phyloP scores from a whole-genome alignment of 2,888 invertebrate species.

The Zootermopsis nevadensis region DNA sequence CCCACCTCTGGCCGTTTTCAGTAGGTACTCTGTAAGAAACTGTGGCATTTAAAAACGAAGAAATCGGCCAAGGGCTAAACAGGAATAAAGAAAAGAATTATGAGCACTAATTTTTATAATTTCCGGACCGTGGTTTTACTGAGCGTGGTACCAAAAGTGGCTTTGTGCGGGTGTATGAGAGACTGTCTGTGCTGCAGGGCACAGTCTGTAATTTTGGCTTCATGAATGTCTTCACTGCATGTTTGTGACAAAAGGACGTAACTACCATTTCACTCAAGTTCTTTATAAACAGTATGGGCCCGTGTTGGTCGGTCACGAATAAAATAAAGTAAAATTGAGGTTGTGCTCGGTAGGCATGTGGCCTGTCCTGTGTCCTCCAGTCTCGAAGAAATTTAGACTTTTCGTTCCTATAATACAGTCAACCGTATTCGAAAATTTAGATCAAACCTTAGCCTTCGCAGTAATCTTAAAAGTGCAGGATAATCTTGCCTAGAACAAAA shows the following conservation, averaged over 20 bases:
- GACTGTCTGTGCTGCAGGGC: neutral
- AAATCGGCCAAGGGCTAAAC: neutral
- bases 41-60: neutral
- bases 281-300: neutral
- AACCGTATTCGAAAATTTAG: too few species aligned
- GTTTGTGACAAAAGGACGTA: neutral
- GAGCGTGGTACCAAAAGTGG: neutral
- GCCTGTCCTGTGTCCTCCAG: too few species aligned
- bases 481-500: too few species aligned
- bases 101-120: slow-evolving; percentile 38
- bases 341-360: too few species aligned
- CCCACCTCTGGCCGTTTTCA: neutral
- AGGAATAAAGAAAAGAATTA: slow-evolving; percentile 26
- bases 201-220: neutral
- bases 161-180: slow-evolving; percentile 15
- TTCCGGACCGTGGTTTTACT: neutral
- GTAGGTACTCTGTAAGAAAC: neutral
- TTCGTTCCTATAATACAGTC: too few species aligned
- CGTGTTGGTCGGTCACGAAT: too few species aligned
- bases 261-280: neutral
- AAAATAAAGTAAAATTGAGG: too few species aligned
- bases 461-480: too few species aligned
- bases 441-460: too few species aligned
- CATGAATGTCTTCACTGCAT: neutral
- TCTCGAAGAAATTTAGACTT: too few species aligned